Percentiles rank a stretch among this genome's conserved stretches.
Evolutionary conservation across 2,888 invertebrate genomes (phyloP).

Genomic region (Lepeophtheirus nordmannii): DNA sequence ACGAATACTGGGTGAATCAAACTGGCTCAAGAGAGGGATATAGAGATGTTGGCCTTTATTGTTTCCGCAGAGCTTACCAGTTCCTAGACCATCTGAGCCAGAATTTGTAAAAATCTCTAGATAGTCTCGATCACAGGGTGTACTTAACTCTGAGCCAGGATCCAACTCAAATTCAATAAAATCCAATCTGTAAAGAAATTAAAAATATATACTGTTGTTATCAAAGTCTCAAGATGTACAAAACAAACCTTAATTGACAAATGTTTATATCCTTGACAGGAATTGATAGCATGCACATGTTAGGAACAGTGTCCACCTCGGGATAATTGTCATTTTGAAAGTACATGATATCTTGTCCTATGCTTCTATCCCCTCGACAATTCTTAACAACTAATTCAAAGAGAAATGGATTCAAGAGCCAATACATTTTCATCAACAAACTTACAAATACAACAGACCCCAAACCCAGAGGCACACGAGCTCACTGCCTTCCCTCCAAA

Average conservation of each 20-base stretch:
- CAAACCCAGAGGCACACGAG: constrained; percentile 7
- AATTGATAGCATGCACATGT: constrained; percentile 4
- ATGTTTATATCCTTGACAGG: background rate
- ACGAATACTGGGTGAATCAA: background rate
- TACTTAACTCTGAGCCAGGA: background rate
- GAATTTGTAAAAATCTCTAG: constrained; percentile 2
- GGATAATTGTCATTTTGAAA: constrained; percentile 15
- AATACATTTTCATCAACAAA: background rate
- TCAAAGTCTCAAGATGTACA: background rate
- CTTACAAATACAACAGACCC: constrained; percentile 15
- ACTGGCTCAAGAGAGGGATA: background rate
- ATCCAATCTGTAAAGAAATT: background rate
- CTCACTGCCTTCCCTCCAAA: constrained; percentile 11
- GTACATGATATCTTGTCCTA: background rate
- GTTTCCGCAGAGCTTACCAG: constrained; percentile 6
- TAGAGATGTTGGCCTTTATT: constrained; percentile 8
- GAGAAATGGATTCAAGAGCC: background rate
- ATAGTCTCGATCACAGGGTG: constrained; percentile 3
- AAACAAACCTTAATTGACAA: constrained; percentile 12
- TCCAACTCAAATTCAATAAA: constrained; percentile 14
- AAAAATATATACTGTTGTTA: background rate
- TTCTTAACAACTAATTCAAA: background rate
- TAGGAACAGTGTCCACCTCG: background rate
- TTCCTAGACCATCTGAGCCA: constrained; percentile 1
- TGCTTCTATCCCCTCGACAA: background rate